Evolutionary conservation across 2,888 invertebrate genomes (phyloP).

Genomic region (Margaritifera margaritifera): DNA sequence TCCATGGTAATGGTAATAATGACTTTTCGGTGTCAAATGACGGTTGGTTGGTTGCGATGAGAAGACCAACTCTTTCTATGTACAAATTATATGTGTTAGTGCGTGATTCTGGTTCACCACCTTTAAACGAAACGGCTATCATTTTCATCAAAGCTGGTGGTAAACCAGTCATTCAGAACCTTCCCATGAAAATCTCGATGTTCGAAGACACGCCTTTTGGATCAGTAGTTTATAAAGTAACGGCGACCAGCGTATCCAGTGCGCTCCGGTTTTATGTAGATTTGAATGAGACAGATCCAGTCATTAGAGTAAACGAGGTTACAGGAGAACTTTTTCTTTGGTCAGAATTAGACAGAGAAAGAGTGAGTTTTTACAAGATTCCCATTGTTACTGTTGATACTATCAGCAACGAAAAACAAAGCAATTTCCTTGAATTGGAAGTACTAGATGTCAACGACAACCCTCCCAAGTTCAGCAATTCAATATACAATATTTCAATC

Average conservation of each 20-base stretch:
- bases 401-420: slow-evolving; percentile 29
- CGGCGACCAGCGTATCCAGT: slow-evolving; percentile 13
- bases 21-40: slow-evolving; percentile 31
- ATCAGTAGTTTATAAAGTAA: slow-evolving; percentile 20
- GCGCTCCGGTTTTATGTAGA: slow-evolving; percentile 11
- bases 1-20: slow-evolving; percentile 38
- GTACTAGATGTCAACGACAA: slow-evolving; percentile 53
- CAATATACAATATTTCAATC: slow-evolving; percentile 30
- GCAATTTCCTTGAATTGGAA: slow-evolving; percentile 29
- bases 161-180: slow-evolving; percentile 22
- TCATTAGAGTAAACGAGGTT: slow-evolving; percentile 29
- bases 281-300: too few species aligned
- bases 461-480: slow-evolving; percentile 36
- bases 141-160: slow-evolving; percentile 18
- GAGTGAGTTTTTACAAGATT: slow-evolving; percentile 20
- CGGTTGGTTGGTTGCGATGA: slow-evolving; percentile 23
- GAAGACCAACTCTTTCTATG: slow-evolving; percentile 23
- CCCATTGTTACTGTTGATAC: slow-evolving; percentile 29
- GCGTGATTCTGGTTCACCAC: slow-evolving; percentile 27
- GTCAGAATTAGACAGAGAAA: slow-evolving; percentile 43
- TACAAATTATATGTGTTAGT: slow-evolving; percentile 34
- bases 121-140: slow-evolving; percentile 20
- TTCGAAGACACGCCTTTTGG: slow-evolving; percentile 25
- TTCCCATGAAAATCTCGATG: slow-evolving; percentile 20
- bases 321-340: slow-evolving; percentile 38